phyloP scores from a whole-genome alignment of 2,888 invertebrate species.

The Nomada lathburiana region DNA sequence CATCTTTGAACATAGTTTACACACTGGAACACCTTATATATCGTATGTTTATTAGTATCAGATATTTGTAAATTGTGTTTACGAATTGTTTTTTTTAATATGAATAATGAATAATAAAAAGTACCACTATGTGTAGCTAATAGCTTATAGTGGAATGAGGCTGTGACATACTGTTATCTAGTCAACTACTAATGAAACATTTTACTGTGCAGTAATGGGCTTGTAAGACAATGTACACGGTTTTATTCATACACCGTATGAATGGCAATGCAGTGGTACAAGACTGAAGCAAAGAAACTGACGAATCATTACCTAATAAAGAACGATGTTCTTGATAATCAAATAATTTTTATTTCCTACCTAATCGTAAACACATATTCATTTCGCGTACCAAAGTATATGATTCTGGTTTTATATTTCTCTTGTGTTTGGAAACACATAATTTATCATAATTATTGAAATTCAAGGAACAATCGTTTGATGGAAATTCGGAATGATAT shows the following conservation, averaged over 20 bases:
- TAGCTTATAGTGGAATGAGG: slow-evolving; percentile 69
- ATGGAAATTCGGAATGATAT: too few species aligned
- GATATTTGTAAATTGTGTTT: slow-evolving; percentile 66
- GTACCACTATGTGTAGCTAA: slow-evolving; percentile 55
- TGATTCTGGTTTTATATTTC: too few species aligned
- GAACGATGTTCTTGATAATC: slow-evolving; percentile 62
- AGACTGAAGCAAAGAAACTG: slow-evolving; percentile 68
- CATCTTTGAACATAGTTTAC: slow-evolving; percentile 46
- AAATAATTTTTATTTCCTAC: slow-evolving; percentile 62
- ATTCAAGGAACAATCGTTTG: too few species aligned
- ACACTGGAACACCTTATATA: slow-evolving; percentile 30
- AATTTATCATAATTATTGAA: too few species aligned
- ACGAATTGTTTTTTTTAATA: slow-evolving; percentile 44
- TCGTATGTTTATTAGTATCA: slow-evolving; percentile 41
- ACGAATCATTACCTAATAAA: slow-evolving; percentile 67
- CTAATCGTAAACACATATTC: slow-evolving; percentile 24
- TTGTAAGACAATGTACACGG: slow-evolving; percentile 70
- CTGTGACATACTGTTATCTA: slow-evolving; percentile 74
- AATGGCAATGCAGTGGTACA: slow-evolving; percentile 68
- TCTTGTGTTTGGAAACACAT: too few species aligned
- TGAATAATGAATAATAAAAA: slow-evolving; percentile 43
- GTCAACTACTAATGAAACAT: slow-evolving; percentile 63
- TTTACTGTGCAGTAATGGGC: slow-evolving; percentile 60
- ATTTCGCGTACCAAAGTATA: neutral
- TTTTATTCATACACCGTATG: slow-evolving; percentile 62